Evolutionary conservation across 1,140 invertebrate genomes (phyloP), one percentile per base, ranked within the genome.

Genomic region (Atta colombica): DNA sequence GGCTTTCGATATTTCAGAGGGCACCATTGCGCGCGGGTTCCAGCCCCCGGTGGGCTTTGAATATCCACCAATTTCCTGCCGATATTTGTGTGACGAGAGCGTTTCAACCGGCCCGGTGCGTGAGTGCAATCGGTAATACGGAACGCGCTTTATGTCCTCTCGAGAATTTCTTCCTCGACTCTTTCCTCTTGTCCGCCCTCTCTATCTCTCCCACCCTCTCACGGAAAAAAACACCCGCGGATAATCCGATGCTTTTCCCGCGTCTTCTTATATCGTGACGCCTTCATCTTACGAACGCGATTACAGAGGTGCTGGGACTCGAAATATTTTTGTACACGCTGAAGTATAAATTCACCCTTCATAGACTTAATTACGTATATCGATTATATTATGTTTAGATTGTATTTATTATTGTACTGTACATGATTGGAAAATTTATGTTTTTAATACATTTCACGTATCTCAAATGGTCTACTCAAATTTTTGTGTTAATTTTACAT

Each of bases 11-110:
- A 90, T 94, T 91, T 88, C 85, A 90, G 86, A 75, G 74, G 74
- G 85, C 77, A 89, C 87, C 88, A 89, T 85, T 74, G 81, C 87
- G 87, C 85, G 89, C 75, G 81, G 77, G 77, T 82, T 78, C 58
- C 85, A 88, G 91, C 86, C 89, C 93, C 92, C 80, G 86, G 88
- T 93, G 91, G 90, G 92, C 93, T 92, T 92, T 94, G 93, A 95
- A 94, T 94, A 93, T 94, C 94, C 93, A 94, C 89, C 93, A 94
- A 94, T 94, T 94, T 94, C 91, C 92, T 92, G 91, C 85, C 91
- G 91, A 93, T 93, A 92, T 94, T 93, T 93, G 90, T 90, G 85
- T 87, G 91, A 93, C 88, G 92, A 92, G 78, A 74, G 89, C 90
- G 89, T 90, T 93, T 93, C 92, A 92, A 91, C 86, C 85, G 81